These are phyloP conservation scores for Triplophysa dalaica DNA, from an alignment of 2,113 vertebrate species.

Conservation along the genomic window DNA sequence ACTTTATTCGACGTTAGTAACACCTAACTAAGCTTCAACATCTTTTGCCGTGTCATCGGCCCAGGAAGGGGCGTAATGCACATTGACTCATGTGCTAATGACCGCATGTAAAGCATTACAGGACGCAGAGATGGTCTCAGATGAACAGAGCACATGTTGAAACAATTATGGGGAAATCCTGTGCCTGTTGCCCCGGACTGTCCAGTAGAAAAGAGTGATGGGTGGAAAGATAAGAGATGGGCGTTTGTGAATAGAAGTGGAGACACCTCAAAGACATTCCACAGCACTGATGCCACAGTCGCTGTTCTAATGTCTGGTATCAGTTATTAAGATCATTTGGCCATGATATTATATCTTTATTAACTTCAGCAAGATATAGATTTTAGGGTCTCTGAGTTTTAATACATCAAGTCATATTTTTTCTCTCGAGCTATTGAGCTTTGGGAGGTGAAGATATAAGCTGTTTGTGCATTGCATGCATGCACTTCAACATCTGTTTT, in stretches of 20 bases:
- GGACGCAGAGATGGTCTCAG: slow-evolving; percentile 17
- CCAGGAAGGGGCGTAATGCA: slow-evolving; percentile 1
- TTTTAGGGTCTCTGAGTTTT: no score
- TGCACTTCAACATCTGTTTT: slow-evolving; percentile 1
- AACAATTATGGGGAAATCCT: slow-evolving; percentile 30
- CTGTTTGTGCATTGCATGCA: background rate
- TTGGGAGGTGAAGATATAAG: slow-evolving; percentile 17
- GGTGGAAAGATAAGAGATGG: background rate
- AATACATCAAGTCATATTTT: background rate
- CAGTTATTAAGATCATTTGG: slow-evolving; percentile 14
- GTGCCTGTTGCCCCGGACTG: background rate
- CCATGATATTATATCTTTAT: background rate
- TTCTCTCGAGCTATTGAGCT: background rate
- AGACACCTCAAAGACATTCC: background rate
- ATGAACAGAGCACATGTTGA: slow-evolving; percentile 28
- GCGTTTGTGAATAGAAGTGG: background rate
- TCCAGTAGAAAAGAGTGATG: background rate
- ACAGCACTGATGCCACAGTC: background rate
- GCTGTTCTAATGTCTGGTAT: background rate
- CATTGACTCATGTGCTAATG: background rate
- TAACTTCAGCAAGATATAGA: no score
- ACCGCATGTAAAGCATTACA: slow-evolving; percentile 33
- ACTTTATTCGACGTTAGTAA: no score
- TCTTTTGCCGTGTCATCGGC: background rate
- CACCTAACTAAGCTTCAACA: background rate